Conservation (phyloP, 2,113 vertebrate genomes). For the Grus americana region DNA sequence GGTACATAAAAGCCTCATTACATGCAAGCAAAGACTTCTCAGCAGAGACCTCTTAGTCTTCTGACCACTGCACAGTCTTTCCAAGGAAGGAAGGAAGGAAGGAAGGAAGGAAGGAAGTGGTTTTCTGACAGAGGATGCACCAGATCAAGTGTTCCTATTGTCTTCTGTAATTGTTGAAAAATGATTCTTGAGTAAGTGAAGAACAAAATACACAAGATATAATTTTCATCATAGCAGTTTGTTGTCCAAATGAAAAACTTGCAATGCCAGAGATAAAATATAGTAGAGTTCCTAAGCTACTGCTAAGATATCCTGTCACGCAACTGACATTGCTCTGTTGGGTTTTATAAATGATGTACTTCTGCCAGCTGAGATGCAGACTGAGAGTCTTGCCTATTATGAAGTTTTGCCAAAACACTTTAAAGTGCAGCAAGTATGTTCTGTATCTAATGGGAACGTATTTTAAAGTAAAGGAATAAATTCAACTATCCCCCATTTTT, state of each 20-base stretch:
- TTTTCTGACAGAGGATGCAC: neutral
- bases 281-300: neutral
- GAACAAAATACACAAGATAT: neutral
- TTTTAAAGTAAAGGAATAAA: slow-evolving; percentile 1
- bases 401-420: neutral
- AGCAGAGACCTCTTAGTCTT: neutral
- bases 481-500: neutral
- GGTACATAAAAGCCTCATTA: neutral
- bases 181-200: neutral
- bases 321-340: neutral
- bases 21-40: neutral
- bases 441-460: neutral
- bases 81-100: neutral
- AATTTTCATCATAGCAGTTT: neutral
- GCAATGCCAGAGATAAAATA: neutral
- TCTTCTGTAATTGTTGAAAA: neutral
- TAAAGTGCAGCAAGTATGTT: neutral
- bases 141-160: neutral
- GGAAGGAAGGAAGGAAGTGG: too few species aligned
- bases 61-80: accelerated
- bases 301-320: neutral
- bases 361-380: neutral
- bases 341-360: neutral
- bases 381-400: neutral
- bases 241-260: neutral